These are phyloP conservation scores for Anas capensis DNA, from an alignment of 2,797 vertebrate genomes.

Conservation along the genomic window DNA sequence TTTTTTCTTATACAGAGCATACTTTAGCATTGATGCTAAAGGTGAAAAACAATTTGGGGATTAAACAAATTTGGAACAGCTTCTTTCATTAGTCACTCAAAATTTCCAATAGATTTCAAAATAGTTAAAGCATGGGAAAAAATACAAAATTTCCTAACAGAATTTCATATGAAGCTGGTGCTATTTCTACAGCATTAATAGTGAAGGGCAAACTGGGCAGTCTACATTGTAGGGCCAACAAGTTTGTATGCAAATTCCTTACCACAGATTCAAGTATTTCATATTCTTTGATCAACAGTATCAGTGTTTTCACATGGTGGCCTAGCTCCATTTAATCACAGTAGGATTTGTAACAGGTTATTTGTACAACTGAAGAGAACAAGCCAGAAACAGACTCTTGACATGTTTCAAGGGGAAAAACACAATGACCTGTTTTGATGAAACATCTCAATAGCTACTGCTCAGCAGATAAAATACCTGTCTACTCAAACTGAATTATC, in stretches of 20 bases:
- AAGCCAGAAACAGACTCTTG: not conserved
- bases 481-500: not conserved
- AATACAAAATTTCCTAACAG: not conserved
- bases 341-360: not conserved
- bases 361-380: not conserved
- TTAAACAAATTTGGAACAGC: not conserved
- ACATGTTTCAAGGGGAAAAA: not conserved
- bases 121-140: not conserved
- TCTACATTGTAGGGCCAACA: not conserved
- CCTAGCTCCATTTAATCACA: not conserved
- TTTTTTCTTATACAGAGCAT: not conserved
- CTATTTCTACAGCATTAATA: constrained; percentile 11
- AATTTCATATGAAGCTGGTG: not conserved
- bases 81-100: not conserved
- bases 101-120: not conserved
- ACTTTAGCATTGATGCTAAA: not conserved
- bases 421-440: not conserved
- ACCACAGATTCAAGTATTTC: not conserved
- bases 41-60: not conserved
- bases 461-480: not conserved
- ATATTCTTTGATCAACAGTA: not conserved
- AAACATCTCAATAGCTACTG: not conserved
- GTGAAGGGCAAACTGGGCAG: not conserved
- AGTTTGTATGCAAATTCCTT: not conserved
- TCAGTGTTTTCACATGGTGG: not conserved